Percentiles rank a stretch among this genome's conserved stretches.
Conservation (phyloP, 2,888 invertebrate species). For the Dynastes hyllus region DNA sequence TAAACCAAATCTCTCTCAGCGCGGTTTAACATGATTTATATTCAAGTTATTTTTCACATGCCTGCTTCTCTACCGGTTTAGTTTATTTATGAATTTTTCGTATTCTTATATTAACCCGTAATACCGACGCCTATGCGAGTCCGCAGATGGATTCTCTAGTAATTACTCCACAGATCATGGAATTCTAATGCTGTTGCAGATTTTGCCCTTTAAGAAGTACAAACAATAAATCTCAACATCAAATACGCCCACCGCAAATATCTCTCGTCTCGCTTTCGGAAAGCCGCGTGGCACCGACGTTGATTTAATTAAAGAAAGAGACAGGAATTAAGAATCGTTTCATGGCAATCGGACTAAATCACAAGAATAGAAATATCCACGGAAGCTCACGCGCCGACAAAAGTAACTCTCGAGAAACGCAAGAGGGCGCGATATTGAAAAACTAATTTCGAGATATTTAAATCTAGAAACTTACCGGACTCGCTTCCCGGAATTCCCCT, state of each 20-base stretch:
- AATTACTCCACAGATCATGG: too few relatives aligned
- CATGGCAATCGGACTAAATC: not conserved
- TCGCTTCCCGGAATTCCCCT: conserved; percentile 68
- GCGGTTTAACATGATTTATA: too few relatives aligned
- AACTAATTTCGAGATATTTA: conserved; percentile 42
- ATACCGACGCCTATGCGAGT: too few relatives aligned
- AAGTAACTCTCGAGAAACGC: not conserved
- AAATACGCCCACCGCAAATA: conserved; percentile 2
- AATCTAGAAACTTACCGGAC: conserved; percentile 66
- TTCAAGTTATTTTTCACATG: too few relatives aligned
- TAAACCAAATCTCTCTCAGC: too few relatives aligned
- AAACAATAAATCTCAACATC: not conserved
- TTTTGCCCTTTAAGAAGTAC: too few relatives aligned
- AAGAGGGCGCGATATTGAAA: conserved; percentile 26
- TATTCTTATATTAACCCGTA: too few relatives aligned
- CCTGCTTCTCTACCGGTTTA: too few relatives aligned
- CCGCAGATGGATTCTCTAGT: too few relatives aligned
- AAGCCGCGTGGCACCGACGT: not conserved
- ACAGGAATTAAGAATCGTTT: conserved; percentile 12
- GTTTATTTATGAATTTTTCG: too few relatives aligned
- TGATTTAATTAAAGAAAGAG: conserved; percentile 33
- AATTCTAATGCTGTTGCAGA: too few relatives aligned
- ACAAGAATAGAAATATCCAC: not conserved
- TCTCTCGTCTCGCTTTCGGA: not conserved
- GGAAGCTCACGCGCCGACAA: not conserved